Conservation (phyloP, 1,140 invertebrate genomes). For the Bombus pascuorum region DNA sequence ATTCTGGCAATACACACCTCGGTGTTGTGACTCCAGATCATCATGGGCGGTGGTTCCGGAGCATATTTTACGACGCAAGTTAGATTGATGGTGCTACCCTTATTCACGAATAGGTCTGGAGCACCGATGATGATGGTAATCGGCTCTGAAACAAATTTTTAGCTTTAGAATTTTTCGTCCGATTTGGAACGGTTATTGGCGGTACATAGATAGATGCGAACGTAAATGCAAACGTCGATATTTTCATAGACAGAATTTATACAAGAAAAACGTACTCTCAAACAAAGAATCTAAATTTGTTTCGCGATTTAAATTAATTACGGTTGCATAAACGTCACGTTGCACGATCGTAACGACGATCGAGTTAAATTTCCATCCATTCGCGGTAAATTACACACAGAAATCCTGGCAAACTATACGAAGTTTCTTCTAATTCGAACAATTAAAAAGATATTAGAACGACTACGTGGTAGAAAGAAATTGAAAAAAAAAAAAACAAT, state of each 20-base stretch:
- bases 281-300: not conserved
- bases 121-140: conserved; percentile 86
- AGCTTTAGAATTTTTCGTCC: not conserved
- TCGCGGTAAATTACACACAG: too few relatives aligned
- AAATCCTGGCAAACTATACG: too few relatives aligned
- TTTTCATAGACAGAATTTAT: not conserved
- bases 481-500: not conserved
- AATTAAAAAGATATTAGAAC: not conserved
- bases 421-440: too few relatives aligned
- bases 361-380: too few relatives aligned
- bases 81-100: conserved; percentile 87
- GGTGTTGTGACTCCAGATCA: conserved; percentile 86
- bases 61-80: conserved; percentile 86
- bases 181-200: not conserved
- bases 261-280: not conserved
- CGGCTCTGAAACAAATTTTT: conserved; percentile 83
- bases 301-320: not conserved
- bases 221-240: not conserved
- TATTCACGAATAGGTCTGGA: conserved; percentile 86
- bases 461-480: not conserved
- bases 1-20: conserved; percentile 80
- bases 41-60: conserved; percentile 85
- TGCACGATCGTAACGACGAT: too few relatives aligned
- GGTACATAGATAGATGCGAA: not conserved
- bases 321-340: not conserved